Base-by-base conservation (phyloP, 2,888 invertebrate genomes). In the Syrista parreyssii region DNA sequence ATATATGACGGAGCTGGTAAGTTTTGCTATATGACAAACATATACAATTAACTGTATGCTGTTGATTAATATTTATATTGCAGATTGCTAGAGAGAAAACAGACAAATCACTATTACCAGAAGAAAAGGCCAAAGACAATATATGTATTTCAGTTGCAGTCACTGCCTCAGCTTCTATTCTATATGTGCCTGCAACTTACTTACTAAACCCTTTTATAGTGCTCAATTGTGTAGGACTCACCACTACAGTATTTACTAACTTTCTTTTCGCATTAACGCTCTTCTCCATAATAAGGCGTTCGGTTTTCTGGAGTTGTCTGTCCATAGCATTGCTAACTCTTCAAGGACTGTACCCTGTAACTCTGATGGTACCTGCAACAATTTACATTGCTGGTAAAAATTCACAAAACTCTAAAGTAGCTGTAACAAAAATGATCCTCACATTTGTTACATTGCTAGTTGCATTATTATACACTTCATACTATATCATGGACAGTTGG, bases 211-310 rank as follows among this genome's bases (percentile, higher is more conserved):
- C 98, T 0, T 97, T 97, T 89, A 95, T 96, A 40, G 94, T 98
- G 78, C 92, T 97, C 77, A 97, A 96, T 86, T 98, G 98, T 92
- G 95, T 96, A 40, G 98, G 96, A 12, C 95, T 96, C 91, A 97
- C 98, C 0, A 98, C 98, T 3, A 97, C 97, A 2, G 96, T 97
- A 15, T 95, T 98, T 84, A 96, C 96, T 85, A 98, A 98, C 92
- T 93, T 98, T n/a, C 93, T 96, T 74, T 92, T 97, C 36, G 94
- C 97, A 0, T 86, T 95, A 6, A 94, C 95, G 75, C 92, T 98
- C 55, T 94, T 94, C 88, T 94, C 94, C 72, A 94, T 97, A 89
- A 93, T 95, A 32, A 94, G 93, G 92, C 95, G 95, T 6, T 92
- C 93, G 73, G 92, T 95, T 80, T 78, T 95, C 31, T 83, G 94